These are phyloP conservation scores for Coenonympha glycerion DNA, from an alignment of 2,888 invertebrate species.

Conservation along the genomic window DNA sequence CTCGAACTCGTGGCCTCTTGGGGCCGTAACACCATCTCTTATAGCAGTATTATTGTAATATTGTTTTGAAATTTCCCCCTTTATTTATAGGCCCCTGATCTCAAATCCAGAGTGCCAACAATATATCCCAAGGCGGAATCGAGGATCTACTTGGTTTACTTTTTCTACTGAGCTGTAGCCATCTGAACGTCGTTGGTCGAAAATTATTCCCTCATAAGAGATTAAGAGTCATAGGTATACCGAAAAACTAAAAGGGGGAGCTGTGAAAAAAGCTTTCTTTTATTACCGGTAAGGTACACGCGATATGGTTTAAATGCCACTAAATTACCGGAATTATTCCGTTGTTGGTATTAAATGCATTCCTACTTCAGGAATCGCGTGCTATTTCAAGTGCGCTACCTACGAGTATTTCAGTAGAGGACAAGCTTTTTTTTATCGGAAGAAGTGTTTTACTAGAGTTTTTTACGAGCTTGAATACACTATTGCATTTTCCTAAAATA, in stretches of 20 bases:
- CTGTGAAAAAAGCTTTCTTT: conserved; percentile 32
- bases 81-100: too few species aligned
- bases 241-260: conserved; percentile 5
- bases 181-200: neutral
- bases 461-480: neutral
- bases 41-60: too few species aligned
- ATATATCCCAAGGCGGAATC: too few species aligned
- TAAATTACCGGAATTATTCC: conserved; percentile 66
- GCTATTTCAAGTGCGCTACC: conserved; percentile 37
- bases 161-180: neutral
- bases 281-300: conserved; percentile 41
- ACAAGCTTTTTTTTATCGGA: conserved; percentile 19
- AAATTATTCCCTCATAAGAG: neutral
- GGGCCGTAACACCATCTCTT: too few species aligned
- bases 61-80: too few species aligned
- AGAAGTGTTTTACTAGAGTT: conserved; percentile 5
- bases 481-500: neutral
- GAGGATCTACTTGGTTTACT: too few species aligned
- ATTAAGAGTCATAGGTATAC: too few species aligned
- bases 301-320: conserved; percentile 55
- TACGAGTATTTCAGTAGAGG: conserved; percentile 39
- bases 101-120: too few species aligned
- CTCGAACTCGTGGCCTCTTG: too few species aligned
- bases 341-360: conserved; percentile 66
- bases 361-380: conserved; percentile 63